A percentile compares a stretch with the other conserved stretches of the same genome.
Conservation (phyloP, 2,888 invertebrate species). For the Drosophila phalerata region DNA sequence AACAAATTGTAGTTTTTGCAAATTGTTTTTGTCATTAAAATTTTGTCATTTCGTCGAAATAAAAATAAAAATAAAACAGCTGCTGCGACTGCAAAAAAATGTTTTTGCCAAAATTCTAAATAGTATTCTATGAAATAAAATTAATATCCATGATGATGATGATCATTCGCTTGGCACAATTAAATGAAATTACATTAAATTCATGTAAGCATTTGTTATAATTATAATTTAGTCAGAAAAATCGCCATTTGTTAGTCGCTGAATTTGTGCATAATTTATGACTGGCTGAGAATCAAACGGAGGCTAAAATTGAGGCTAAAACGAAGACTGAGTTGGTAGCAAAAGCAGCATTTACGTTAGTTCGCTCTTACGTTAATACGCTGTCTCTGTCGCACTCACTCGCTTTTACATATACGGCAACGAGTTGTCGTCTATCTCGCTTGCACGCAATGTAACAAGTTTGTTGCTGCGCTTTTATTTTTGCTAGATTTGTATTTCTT, state of each 20-base stretch:
- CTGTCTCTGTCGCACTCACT: slow-evolving; percentile 14
- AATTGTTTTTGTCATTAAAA: slow-evolving; percentile 13
- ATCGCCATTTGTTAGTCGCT: slow-evolving; percentile 73
- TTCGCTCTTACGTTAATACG: slow-evolving; percentile 12
- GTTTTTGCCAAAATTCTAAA: slow-evolving; percentile 16
- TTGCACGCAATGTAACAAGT: slow-evolving; percentile 39
- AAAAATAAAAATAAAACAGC: slow-evolving; percentile 6
- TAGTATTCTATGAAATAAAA: slow-evolving; percentile 4
- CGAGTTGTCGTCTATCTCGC: slow-evolving; percentile 38
- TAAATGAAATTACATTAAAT: slow-evolving; percentile 11
- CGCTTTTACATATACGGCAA: not conserved
- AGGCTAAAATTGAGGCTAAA: slow-evolving; percentile 19
- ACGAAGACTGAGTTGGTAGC: not conserved
- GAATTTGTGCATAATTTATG: slow-evolving; percentile 76
- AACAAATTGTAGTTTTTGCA: slow-evolving; percentile 7
- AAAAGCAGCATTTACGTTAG: slow-evolving; percentile 9
- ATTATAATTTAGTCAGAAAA: slow-evolving; percentile 33
- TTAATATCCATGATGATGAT: slow-evolving; percentile 5
- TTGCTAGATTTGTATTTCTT: slow-evolving; percentile 58
- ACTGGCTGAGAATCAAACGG: slow-evolving; percentile 63
- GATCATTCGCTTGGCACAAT: slow-evolving; percentile 10
- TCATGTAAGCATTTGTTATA: slow-evolving; percentile 19
- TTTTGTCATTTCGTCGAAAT: slow-evolving; percentile 22
- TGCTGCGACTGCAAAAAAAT: slow-evolving; percentile 7
- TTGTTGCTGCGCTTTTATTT: slow-evolving; percentile 29